phyloP scores from a whole-genome alignment of 2,797 vertebrate species.

The Danio albolineatus region DNA sequence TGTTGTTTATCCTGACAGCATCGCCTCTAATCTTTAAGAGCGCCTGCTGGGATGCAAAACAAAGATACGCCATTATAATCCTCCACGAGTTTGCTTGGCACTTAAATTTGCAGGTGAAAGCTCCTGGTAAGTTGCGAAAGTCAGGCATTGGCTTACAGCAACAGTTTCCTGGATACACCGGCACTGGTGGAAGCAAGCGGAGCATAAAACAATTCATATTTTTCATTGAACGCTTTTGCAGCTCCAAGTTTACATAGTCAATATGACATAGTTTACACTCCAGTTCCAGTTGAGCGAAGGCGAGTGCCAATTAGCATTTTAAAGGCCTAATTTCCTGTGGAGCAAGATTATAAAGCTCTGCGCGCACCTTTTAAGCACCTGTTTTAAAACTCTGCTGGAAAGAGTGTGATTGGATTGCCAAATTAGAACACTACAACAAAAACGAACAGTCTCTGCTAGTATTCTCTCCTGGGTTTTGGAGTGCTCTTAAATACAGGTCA shows the following conservation, averaged over 20 bases:
- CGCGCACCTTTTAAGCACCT: constrained; percentile 33
- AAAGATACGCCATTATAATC: constrained; percentile 30
- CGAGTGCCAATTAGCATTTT: constrained; percentile 37
- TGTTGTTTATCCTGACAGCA: constrained; percentile 26
- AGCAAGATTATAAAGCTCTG: constrained; percentile 30
- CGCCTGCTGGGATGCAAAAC: constrained; percentile 5
- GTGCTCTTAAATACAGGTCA: constrained; percentile 16
- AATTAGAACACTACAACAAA: neutral
- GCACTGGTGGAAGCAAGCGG: neutral
- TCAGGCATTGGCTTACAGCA: neutral
- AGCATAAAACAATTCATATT: constrained; percentile 24
- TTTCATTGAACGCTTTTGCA: constrained; percentile 11
- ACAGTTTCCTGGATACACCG: neutral
- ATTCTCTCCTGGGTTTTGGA: neutral
- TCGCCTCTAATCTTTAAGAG: constrained; percentile 20
- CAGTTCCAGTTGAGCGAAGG: constrained; percentile 7
- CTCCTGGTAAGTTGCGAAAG: constrained; percentile 18
- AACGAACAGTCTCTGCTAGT: neutral
- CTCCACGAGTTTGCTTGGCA: neutral
- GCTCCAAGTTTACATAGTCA: constrained; percentile 28
- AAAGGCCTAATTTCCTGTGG: constrained; percentile 22
- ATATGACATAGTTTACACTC: constrained; percentile 7
- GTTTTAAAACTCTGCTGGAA: constrained; percentile 19
- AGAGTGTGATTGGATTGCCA: neutral
- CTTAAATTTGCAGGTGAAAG: constrained; percentile 23